Evolutionary conservation across 2,888 invertebrate species (phyloP).

Genomic region (Pseudanteris insignis): DNA sequence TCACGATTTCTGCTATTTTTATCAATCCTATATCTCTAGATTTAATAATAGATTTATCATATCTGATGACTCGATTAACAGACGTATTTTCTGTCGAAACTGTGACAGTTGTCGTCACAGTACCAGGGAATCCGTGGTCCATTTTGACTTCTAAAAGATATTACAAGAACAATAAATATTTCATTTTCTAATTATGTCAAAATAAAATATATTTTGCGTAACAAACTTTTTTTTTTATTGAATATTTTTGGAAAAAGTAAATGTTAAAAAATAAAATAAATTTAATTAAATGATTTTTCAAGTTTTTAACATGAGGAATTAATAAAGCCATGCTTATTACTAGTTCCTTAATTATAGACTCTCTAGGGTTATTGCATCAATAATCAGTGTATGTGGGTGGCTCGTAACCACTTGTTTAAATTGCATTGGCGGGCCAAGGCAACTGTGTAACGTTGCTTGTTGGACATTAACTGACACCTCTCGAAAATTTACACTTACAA

Average conservation of each 20-base stretch:
- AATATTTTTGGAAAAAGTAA: too few species aligned
- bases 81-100: conserved; percentile 70
- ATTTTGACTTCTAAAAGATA: conserved; percentile 48
- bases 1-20: conserved; percentile 80
- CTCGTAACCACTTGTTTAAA: conserved; percentile 34
- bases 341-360: conserved; percentile 9
- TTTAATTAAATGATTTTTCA: too few species aligned
- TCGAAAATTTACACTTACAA: conserved; percentile 32
- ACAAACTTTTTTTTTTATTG: too few species aligned
- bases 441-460: conserved; percentile 5
- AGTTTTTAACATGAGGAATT: too few species aligned
- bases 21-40: conserved; percentile 77
- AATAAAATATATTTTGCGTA: neutral
- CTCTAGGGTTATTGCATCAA: conserved; percentile 8
- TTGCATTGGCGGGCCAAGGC: conserved; percentile 10
- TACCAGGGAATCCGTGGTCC: conserved; percentile 78
- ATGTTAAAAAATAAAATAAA: too few species aligned
- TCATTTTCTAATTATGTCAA: too few species aligned
- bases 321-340: neutral
- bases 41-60: conserved; percentile 76
- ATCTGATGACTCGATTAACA: conserved; percentile 78
- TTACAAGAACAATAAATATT: too few species aligned
- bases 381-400: conserved; percentile 20
- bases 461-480: conserved; percentile 35
- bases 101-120: conserved; percentile 76